Percentiles rank a stretch among this genome's conserved stretches.
Evolutionary conservation across 2,113 vertebrate species (phyloP).

Genomic region (Cryptomyrus ogoouensis): DNA sequence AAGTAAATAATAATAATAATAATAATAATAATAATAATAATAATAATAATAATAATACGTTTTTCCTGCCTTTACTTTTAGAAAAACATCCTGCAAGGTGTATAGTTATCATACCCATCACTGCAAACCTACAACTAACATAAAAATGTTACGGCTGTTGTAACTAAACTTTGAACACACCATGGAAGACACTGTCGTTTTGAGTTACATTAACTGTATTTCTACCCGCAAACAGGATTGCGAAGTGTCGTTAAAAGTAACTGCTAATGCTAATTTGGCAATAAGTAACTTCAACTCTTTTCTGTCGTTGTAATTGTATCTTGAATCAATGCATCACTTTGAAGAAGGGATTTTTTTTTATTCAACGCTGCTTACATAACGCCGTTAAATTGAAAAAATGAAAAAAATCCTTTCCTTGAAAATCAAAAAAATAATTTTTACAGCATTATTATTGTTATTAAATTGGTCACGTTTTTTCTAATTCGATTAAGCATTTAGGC

Average conservation of each 20-base stretch:
- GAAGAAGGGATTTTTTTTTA: background rate
- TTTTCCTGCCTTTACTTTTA: background rate
- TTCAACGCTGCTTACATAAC: background rate
- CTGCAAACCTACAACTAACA: background rate
- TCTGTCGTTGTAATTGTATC: background rate
- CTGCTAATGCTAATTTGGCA: background rate
- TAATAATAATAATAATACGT: background rate
- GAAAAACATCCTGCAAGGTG: background rate
- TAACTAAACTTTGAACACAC: background rate
- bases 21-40: background rate
- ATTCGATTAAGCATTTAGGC: background rate
- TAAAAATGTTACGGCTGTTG: background rate
- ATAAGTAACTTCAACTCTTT: background rate
- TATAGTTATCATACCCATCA: background rate
- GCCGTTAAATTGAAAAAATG: background rate
- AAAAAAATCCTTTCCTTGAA: background rate
- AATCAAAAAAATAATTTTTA: background rate
- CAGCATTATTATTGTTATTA: background rate
- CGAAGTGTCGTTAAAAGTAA: background rate
- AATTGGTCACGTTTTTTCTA: background rate
- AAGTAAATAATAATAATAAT: background rate
- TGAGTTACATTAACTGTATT: background rate
- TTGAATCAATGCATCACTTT: background rate
- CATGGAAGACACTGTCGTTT: background rate
- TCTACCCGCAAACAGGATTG: background rate